These are phyloP conservation scores for Cydia amplana DNA, from an alignment of 1,140 invertebrate genomes.

Conservation along the genomic window DNA sequence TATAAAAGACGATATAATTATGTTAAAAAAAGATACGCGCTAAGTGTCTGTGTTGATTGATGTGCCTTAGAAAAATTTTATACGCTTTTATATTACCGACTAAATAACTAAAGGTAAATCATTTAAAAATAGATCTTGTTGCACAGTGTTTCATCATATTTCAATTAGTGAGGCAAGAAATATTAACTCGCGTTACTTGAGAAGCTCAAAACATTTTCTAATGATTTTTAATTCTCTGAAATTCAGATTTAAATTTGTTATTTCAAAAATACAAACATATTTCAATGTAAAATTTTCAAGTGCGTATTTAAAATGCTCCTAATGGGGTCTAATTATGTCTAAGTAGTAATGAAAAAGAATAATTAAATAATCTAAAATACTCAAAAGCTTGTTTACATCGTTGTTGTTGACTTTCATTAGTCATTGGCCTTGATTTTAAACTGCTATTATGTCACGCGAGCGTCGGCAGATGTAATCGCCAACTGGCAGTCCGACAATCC, in stretches of 20 bases:
- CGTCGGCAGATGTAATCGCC: neutral
- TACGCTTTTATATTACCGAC: neutral
- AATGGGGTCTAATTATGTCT: too few species aligned
- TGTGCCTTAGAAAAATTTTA: neutral
- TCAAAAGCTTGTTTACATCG: neutral
- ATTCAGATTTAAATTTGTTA: neutral
- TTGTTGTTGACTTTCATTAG: neutral
- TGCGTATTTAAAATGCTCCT: too few species aligned
- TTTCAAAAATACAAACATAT: too few species aligned
- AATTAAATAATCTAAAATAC: neutral
- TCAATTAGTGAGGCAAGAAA: neutral
- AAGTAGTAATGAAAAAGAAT: neutral
- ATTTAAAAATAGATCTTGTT: neutral
- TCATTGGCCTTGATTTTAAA: neutral
- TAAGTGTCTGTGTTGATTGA: neutral
- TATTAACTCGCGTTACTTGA: neutral
- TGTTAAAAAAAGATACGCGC: too few species aligned
- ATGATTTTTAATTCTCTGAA: neutral
- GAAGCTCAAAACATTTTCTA: neutral
- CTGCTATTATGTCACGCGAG: neutral
- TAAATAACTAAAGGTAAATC: neutral
- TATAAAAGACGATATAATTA: too few species aligned
- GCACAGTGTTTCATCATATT: neutral
- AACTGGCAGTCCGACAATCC: neutral
- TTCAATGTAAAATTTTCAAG: too few species aligned